Evolutionary conservation across 2,888 invertebrate genomes (phyloP), one percentile per base, ranked within the genome.

Genomic region (Plagodis dolabraria): DNA sequence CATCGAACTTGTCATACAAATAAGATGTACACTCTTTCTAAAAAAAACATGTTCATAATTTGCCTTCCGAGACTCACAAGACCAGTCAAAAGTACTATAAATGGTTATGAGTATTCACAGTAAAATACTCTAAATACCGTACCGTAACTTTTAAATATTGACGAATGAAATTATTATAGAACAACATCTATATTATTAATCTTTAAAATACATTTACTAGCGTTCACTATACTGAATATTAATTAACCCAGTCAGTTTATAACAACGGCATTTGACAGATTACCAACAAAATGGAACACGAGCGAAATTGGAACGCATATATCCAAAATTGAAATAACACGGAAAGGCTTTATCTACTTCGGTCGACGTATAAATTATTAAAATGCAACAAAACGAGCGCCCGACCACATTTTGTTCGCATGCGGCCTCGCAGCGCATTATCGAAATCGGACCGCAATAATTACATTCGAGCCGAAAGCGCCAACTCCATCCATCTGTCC

Each of bases 371-470:
- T 89, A 85, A 85, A 89, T 89, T 85, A 90, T 90, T 87, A 86
- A 91, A 90, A 89, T 87, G 81, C 85, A 88, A 85, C 83, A 85
- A 83, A 87, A 84, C 85, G 86, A 87, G 80, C 79, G 79, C 71
- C 73, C 80, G 82, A 87, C 87, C 89, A 80, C 87, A 89, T 87
- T 89, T 84, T 72, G 85, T 80, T 77, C 84, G 80, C 79, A 76
- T 72, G 70, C 85, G 82, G 83, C 85, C 87, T 85, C 87, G 85
- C 82, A 74, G 82, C 83, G 83, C 86, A 90, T 90, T 90, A 91
- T 91, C 90, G 89, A 84, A 89, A 89, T 86, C 89, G 86, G 81
- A 87, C 90, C 88, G 84, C 90, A 87, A 84, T 90, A 90, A 92
- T 92, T 91, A 92, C 91, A 91, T 88, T 86, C 86, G 84, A 81